Evolutionary conservation across 2,797 vertebrate genomes (phyloP).

Genomic region (Octomys mimax): DNA sequence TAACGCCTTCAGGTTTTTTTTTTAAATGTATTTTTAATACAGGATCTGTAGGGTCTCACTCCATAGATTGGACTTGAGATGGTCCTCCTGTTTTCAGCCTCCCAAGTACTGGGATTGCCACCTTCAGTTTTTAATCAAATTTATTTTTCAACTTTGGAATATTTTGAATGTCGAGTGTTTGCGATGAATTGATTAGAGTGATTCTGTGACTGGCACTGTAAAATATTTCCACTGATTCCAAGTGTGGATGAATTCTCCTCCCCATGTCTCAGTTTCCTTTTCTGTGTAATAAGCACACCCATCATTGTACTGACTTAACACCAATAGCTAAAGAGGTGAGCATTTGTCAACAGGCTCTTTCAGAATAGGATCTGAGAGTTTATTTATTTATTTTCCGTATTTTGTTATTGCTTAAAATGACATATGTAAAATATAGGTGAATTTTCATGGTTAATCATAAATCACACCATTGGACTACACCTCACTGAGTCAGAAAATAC

Average conservation of each 20-base stretch:
- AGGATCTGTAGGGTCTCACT: too few relatives aligned
- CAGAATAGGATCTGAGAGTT: not conserved
- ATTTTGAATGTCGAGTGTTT: slow-evolving; percentile 51
- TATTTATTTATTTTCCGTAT: not conserved
- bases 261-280: not conserved
- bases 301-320: not conserved
- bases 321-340: slow-evolving; percentile 1
- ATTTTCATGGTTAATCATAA: not conserved
- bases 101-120: too few relatives aligned
- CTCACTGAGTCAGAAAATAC: not conserved
- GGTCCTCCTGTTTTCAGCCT: too few relatives aligned
- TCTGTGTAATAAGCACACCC: not conserved
- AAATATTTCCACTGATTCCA: slow-evolving; percentile 14
- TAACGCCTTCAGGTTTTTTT: slow-evolving; percentile 59
- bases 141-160: slow-evolving; percentile 13
- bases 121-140: slow-evolving; percentile 61
- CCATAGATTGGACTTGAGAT: too few relatives aligned
- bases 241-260: not conserved
- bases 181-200: not conserved
- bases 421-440: not conserved
- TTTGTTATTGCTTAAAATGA: not conserved
- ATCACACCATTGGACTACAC: not conserved
- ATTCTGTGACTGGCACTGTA: not conserved
- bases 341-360: not conserved
- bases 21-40: too few relatives aligned